Evolutionary conservation across 35 echinoderm and acorn worm species (phyloP).

Genomic region (Chiridota heheva): DNA sequence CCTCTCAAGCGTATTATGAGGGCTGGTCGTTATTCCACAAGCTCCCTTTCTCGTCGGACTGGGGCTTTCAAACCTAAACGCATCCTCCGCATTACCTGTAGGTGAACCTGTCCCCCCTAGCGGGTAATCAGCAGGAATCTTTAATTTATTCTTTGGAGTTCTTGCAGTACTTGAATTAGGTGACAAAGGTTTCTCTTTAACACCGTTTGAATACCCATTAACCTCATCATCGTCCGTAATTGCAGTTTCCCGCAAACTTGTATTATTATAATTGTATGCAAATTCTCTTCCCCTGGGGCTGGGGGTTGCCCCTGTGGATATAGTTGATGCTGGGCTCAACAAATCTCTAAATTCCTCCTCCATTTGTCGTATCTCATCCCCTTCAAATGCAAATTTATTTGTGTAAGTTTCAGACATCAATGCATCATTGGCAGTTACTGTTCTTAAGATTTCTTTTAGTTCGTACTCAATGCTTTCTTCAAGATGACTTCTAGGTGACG

Average conservation of each 20-base stretch:
- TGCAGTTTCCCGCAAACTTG: conserved; percentile 61
- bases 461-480: conserved; percentile 74
- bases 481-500: conserved; percentile 28
- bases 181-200: conserved; percentile 66
- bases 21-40: conserved; percentile 61
- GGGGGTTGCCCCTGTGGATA: conserved; percentile 36
- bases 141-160: neutral
- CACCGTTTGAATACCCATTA: conserved; percentile 45
- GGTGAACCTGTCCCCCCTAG: conserved; percentile 40
- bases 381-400: conserved; percentile 57
- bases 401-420: conserved; percentile 54
- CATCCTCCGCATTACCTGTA: conserved; percentile 69
- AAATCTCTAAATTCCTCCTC: conserved; percentile 19
- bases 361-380: conserved; percentile 24
- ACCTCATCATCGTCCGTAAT: conserved; percentile 85
- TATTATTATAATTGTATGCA: conserved; percentile 40
- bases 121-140: conserved; percentile 1
- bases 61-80: conserved; percentile 32
- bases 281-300: conserved; percentile 21
- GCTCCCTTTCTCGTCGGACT: conserved; percentile 65
- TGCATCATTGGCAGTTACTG: conserved; percentile 71
- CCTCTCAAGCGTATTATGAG: conserved; percentile 63
- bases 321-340: conserved; percentile 66
- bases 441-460: conserved; percentile 78
- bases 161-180: neutral